A percentile compares a stretch with the other conserved stretches of the same genome.
Evolutionary conservation across 2,797 vertebrate genomes (phyloP).

Genomic region (Melanitta fusca): DNA sequence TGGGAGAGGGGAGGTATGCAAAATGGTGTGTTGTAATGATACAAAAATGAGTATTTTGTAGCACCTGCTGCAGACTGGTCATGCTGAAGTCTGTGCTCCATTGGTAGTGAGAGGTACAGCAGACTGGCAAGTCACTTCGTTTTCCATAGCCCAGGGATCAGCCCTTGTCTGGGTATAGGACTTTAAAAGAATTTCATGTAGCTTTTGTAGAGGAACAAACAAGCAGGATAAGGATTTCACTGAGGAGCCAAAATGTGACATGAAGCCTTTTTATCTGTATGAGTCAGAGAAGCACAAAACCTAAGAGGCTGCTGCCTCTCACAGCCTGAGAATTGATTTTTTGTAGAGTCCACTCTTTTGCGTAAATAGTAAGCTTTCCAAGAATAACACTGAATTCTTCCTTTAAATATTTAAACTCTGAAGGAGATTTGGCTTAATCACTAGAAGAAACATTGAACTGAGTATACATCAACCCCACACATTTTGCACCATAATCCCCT

Average conservation of each 20-base stretch:
- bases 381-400: constrained; percentile 35
- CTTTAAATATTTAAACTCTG: constrained; percentile 44
- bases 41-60: background rate
- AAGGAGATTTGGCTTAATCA: background rate
- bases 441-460: background rate
- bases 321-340: constrained; percentile 14
- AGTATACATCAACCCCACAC: background rate
- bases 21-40: background rate
- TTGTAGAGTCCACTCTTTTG: background rate
- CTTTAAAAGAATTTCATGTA: background rate
- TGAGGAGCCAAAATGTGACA: background rate
- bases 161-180: background rate
- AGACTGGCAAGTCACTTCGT: background rate
- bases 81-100: background rate
- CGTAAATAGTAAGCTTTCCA: constrained; percentile 62
- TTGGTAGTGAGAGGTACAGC: background rate
- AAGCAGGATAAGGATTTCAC: background rate
- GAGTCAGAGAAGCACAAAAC: constrained; percentile 17
- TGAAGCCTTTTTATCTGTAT: constrained; percentile 4
- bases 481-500: background rate
- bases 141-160: background rate
- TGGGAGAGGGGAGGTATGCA: accelerated
- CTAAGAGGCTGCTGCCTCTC: constrained; percentile 9
- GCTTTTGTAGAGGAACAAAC: background rate
- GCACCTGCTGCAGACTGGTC: background rate